phyloP scores from a whole-genome alignment of 2,888 invertebrate genomes.

The Antheraea yamamai region DNA sequence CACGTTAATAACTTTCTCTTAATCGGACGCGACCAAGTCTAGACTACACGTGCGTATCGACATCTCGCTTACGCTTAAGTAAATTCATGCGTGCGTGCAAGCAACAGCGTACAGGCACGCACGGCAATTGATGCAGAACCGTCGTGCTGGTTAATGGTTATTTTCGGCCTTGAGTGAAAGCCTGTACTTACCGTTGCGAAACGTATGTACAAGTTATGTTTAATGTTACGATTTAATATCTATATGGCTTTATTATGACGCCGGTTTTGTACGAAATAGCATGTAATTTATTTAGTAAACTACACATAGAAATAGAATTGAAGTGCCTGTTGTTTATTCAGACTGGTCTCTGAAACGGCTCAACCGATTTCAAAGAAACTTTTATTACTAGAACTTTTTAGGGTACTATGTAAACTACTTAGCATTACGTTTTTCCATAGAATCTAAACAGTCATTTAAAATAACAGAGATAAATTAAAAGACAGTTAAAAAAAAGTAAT shows the following conservation, averaged over 20 bases:
- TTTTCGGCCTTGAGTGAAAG: conserved; percentile 76
- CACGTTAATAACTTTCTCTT: conserved; percentile 55
- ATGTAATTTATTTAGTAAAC: not conserved
- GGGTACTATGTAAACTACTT: too few relatives aligned
- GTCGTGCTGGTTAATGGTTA: conserved; percentile 48
- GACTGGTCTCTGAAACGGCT: too few relatives aligned
- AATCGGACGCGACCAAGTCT: conserved; percentile 44
- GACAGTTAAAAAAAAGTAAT: too few relatives aligned
- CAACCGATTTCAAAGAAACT: too few relatives aligned
- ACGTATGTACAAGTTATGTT: conserved; percentile 16
- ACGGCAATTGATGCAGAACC: conserved; percentile 53
- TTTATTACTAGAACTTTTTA: too few relatives aligned
- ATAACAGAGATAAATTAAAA: too few relatives aligned
- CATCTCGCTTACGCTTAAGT: conserved; percentile 45
- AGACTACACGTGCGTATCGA: conserved; percentile 38
- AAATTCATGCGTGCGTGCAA: conserved; percentile 44
- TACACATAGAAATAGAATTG: too few relatives aligned
- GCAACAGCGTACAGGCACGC: conserved; percentile 42
- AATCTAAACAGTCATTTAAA: too few relatives aligned
- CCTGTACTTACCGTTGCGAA: conserved; percentile 33
- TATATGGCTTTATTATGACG: not conserved
- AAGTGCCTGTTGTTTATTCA: too few relatives aligned
- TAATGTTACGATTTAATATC: conserved; percentile 2
- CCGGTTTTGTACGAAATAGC: not conserved
- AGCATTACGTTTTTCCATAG: too few relatives aligned